Percentiles rank a stretch among this genome's conserved stretches.
Conservation (phyloP, 2,888 invertebrate genomes). For the Candidula unifasciata region DNA sequence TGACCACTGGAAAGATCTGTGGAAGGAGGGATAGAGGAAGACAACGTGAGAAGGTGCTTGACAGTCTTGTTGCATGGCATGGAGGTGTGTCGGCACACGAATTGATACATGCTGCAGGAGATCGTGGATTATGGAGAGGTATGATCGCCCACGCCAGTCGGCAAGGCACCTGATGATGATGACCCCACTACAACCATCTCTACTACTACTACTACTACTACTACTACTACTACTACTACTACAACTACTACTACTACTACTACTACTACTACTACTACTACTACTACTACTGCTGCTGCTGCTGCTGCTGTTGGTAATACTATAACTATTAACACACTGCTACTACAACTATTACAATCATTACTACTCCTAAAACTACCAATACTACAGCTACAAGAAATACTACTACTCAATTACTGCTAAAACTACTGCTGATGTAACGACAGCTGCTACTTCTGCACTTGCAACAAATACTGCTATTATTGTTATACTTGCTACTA, state of each 20-base stretch:
- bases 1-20: too few relatives aligned
- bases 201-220: conserved; percentile 34
- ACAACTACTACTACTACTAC: conserved; percentile 21
- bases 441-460: background rate
- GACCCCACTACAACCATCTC: too few relatives aligned
- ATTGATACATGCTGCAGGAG: too few relatives aligned
- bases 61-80: too few relatives aligned
- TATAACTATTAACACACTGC: too few relatives aligned
- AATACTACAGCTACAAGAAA: background rate
- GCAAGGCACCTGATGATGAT: too few relatives aligned
- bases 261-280: conserved; percentile 23
- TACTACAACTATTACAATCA: conserved; percentile 6
- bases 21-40: too few relatives aligned
- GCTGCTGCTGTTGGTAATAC: conserved; percentile 12
- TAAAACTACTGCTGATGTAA: conserved; percentile 3
- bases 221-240: conserved; percentile 32
- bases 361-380: conserved; percentile 5
- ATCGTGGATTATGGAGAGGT: too few relatives aligned
- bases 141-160: too few relatives aligned
- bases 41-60: too few relatives aligned
- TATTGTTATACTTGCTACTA: background rate
- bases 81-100: too few relatives aligned
- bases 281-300: conserved; percentile 24
- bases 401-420: conserved; percentile 27
- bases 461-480: background rate